Conservation (phyloP, 2,888 invertebrate genomes). For the Cristatella mucedo region DNA sequence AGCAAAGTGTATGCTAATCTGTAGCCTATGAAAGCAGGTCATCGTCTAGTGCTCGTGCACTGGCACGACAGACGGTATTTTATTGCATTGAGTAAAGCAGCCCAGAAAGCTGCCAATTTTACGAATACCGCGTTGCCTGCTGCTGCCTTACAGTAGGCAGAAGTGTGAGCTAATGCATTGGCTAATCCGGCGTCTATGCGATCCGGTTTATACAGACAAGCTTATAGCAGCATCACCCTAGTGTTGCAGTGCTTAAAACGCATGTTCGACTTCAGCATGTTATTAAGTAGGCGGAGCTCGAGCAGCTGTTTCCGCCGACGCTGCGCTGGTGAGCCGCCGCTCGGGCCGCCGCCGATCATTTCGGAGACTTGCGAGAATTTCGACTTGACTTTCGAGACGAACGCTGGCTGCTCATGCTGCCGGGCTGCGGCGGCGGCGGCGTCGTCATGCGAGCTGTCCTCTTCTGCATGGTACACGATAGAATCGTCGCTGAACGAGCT, state of each 20-base stretch:
- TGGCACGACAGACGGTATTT: too few species aligned
- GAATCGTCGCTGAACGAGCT: not conserved
- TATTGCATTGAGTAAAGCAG: too few species aligned
- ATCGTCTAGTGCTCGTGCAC: too few species aligned
- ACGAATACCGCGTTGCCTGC: too few species aligned
- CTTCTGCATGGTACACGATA: not conserved
- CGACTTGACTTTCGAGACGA: not conserved
- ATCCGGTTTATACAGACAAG: too few species aligned
- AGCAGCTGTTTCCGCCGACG: not conserved
- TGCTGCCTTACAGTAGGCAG: too few species aligned
- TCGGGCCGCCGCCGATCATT: not conserved
- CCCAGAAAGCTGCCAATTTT: too few species aligned
- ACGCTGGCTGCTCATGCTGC: not conserved
- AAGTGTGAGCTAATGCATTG: too few species aligned
- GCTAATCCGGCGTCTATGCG: too few species aligned
- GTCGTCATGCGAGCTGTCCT: not conserved
- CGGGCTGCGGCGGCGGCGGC: not conserved
- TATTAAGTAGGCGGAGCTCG: not conserved
- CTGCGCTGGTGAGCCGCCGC: not conserved
- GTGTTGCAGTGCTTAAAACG: not conserved
- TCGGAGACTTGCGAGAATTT: conserved; percentile 6
- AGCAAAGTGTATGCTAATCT: too few species aligned
- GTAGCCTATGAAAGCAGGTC: too few species aligned
- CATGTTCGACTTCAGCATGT: not conserved
- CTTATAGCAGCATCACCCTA: conserved; percentile 2